Percentiles rank a stretch among this genome's conserved stretches.
These are phyloP conservation scores for Ommatoiulus sabulosus DNA, from an alignment of 2,888 invertebrate genomes.

Conservation along the genomic window DNA sequence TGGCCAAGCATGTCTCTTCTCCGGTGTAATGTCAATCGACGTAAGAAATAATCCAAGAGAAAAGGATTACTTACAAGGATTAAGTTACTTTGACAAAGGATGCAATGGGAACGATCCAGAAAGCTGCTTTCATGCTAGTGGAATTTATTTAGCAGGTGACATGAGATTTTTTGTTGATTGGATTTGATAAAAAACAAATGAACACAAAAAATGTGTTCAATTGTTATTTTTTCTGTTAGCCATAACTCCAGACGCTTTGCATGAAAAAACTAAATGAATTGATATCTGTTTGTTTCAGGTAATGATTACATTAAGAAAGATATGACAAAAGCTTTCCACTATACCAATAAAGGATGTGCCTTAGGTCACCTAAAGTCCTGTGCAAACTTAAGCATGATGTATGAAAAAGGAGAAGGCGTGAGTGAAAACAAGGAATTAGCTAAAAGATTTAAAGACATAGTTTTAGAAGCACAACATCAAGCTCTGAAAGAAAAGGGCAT, in stretches of 20 bases:
- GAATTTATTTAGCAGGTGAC: conserved; percentile 79
- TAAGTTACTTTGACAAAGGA: conserved; percentile 71
- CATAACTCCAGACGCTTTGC: too few species aligned
- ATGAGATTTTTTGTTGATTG: conserved; percentile 22
- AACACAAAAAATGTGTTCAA: not conserved
- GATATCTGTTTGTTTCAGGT: conserved; percentile 56
- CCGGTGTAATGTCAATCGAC: conserved; percentile 75
- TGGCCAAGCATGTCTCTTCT: conserved; percentile 79
- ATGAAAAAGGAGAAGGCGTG: conserved; percentile 84
- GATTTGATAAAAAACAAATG: not conserved
- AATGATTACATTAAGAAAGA: conserved; percentile 74
- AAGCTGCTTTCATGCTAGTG: conserved; percentile 84
- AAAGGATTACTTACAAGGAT: conserved; percentile 66
- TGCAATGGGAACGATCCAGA: conserved; percentile 71
- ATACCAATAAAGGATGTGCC: conserved; percentile 84
- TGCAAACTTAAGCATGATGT: conserved; percentile 90
- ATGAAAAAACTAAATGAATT: not conserved
- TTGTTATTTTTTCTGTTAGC: too few species aligned
- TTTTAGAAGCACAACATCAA: conserved; percentile 79
- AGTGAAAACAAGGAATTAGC: conserved; percentile 79
- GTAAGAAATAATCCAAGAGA: conserved; percentile 65
- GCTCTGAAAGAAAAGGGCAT: conserved; percentile 58
- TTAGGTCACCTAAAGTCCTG: conserved; percentile 88
- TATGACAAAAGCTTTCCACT: conserved; percentile 82
- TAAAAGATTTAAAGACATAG: conserved; percentile 78